A percentile compares a stretch with the other conserved stretches of the same genome.
These are phyloP conservation scores for Balearica regulorum DNA, from an alignment of 2,797 vertebrate species.

Conservation along the genomic window DNA sequence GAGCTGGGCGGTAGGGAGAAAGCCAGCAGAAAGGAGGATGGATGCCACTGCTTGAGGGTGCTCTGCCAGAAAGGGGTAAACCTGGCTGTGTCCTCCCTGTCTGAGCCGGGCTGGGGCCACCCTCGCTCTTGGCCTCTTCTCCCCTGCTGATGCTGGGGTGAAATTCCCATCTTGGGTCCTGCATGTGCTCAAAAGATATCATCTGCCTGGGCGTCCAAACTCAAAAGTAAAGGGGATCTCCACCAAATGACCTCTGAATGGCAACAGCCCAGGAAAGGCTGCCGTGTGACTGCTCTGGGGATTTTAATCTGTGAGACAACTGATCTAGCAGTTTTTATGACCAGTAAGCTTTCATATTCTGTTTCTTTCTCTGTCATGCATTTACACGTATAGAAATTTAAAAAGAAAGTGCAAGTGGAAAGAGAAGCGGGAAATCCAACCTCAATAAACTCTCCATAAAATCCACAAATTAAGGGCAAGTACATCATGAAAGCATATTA, in stretches of 20 bases:
- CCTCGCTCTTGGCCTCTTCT: background rate
- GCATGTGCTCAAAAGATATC: background rate
- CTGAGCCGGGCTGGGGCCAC: background rate
- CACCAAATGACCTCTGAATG: background rate
- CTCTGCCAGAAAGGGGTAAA: background rate
- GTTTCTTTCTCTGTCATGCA: background rate
- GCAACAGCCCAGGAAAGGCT: background rate
- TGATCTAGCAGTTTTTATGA: background rate
- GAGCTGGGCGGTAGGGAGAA: background rate
- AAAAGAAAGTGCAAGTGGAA: constrained; percentile 21
- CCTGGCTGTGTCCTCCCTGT: background rate
- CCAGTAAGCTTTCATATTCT: background rate
- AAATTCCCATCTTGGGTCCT: background rate
- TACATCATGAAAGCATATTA: constrained; percentile 58
- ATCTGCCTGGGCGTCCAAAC: background rate
- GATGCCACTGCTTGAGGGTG: background rate
- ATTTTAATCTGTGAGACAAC: background rate
- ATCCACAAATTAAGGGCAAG: constrained; percentile 64
- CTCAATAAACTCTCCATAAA: constrained; percentile 59
- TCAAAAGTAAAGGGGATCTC: background rate
- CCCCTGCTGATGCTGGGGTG: background rate
- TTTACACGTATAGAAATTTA: background rate
- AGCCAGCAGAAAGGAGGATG: background rate
- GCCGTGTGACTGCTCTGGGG: background rate
- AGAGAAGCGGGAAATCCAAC: constrained; percentile 16